A percentile compares a stretch with the other conserved stretches of the same genome.
phyloP scores from a whole-genome alignment of 2,888 invertebrate species.

The Diarsia rubi region DNA sequence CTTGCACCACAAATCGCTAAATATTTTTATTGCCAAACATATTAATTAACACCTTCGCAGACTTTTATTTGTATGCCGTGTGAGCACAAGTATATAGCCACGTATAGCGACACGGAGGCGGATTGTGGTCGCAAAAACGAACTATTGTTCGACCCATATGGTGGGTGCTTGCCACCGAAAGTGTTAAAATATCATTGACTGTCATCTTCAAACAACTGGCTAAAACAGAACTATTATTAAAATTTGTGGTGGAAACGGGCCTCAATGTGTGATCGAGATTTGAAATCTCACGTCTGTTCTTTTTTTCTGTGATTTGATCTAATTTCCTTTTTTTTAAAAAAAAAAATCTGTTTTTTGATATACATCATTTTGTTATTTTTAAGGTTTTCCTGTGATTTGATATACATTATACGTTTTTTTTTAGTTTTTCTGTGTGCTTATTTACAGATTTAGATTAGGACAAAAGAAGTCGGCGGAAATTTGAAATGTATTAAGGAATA shows the following conservation, averaged over 20 bases:
- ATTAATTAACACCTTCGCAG: too few relatives aligned
- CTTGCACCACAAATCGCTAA: neutral
- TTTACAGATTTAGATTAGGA: neutral
- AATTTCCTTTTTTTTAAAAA: too few relatives aligned
- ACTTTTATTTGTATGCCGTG: too few relatives aligned
- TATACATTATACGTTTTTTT: neutral
- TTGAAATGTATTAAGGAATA: neutral
- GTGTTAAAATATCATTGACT: neutral
- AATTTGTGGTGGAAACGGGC: neutral
- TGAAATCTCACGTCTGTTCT: neutral
- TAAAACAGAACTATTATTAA: neutral
- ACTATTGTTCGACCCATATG: too few relatives aligned
- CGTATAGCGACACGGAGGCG: too few relatives aligned
- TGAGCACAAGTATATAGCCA: too few relatives aligned
- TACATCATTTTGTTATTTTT: neutral
- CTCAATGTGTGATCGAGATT: neutral
- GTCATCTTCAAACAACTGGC: neutral
- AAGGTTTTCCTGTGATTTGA: neutral
- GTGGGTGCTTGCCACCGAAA: too few relatives aligned
- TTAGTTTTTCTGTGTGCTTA: neutral
- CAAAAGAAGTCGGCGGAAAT: neutral
- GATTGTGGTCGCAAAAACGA: too few relatives aligned
- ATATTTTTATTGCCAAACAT: neutral
- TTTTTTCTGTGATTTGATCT: neutral
- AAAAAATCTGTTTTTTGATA: too few relatives aligned